Evolutionary conservation across 2,888 invertebrate genomes (phyloP).

Genomic region (Atherix ibis): DNA sequence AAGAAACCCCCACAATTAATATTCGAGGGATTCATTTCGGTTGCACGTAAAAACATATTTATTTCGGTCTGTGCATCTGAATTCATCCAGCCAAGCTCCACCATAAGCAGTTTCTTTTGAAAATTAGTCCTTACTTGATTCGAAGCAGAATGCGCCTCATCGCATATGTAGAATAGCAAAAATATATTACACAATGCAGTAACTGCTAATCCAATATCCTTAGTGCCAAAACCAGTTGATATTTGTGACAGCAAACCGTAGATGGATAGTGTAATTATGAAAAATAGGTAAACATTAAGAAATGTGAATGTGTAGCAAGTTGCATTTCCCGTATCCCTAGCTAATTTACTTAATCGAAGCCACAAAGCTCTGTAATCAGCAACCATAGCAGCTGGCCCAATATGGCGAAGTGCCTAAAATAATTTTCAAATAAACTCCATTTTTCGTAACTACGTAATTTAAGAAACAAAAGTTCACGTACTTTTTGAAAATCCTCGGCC

Average conservation of each 20-base stretch:
- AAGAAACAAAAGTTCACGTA: constrained; percentile 14
- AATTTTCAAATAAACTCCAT: not conserved
- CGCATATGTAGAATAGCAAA: constrained; percentile 54
- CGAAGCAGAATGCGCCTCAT: constrained; percentile 58
- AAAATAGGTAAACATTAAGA: constrained; percentile 50
- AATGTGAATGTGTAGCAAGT: constrained; percentile 54
- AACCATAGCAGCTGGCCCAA: constrained; percentile 51
- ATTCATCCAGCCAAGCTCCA: constrained; percentile 61
- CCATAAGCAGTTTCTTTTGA: constrained; percentile 55
- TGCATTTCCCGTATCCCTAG: constrained; percentile 48
- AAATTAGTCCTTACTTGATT: constrained; percentile 56
- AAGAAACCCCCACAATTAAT: constrained; percentile 60
- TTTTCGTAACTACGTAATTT: not conserved
- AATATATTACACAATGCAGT: constrained; percentile 49
- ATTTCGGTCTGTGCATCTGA: constrained; percentile 60
- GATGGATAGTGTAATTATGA: constrained; percentile 57
- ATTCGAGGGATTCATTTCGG: constrained; percentile 60
- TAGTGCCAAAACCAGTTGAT: constrained; percentile 53
- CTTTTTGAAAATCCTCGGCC: constrained; percentile 52
- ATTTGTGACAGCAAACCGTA: constrained; percentile 58
- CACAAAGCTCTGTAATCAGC: constrained; percentile 55
- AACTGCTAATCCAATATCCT: constrained; percentile 52
- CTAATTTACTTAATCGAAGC: constrained; percentile 52
- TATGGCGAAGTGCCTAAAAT: constrained; percentile 42
- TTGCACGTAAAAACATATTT: constrained; percentile 58